Percentiles rank a stretch among this genome's conserved stretches.
Evolutionary conservation across 2,888 invertebrate species (phyloP).

Genomic region (Pristionchus japonicus): DNA sequence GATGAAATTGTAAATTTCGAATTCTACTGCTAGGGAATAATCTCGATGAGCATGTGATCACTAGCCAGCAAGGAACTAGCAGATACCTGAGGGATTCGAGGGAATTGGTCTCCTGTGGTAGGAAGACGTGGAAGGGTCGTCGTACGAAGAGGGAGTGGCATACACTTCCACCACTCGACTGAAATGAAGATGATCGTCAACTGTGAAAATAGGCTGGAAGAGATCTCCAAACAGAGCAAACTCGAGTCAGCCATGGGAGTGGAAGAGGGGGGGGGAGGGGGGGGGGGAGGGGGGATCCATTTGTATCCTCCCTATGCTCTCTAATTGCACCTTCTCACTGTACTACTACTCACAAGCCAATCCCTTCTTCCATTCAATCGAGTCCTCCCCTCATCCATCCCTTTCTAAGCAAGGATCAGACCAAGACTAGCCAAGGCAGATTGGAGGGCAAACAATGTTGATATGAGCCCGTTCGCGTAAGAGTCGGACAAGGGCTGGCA

Average conservation of each 20-base stretch:
- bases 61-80: too few relatives aligned
- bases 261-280: neutral
- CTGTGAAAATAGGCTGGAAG: neutral
- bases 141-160: constrained; percentile 39
- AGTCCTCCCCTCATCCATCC: neutral
- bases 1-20: too few relatives aligned
- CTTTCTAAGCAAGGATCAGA: neutral
- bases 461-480: too few relatives aligned
- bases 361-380: neutral
- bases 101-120: neutral
- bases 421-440: neutral
- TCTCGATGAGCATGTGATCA: too few relatives aligned
- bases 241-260: neutral
- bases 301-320: constrained; percentile 15
- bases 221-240: neutral
- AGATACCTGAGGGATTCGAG: neutral
- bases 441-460: neutral
- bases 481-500: too few relatives aligned
- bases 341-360: neutral
- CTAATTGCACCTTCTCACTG: constrained; percentile 31
- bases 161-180: constrained; percentile 39
- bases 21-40: too few relatives aligned
- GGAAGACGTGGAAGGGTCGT: constrained; percentile 6
- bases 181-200: neutral
- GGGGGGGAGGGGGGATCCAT: neutral